Percentiles rank a stretch among this genome's conserved stretches.
Conservation (phyloP, 2,113 vertebrate species). For the Erythrocercus mccallii region DNA sequence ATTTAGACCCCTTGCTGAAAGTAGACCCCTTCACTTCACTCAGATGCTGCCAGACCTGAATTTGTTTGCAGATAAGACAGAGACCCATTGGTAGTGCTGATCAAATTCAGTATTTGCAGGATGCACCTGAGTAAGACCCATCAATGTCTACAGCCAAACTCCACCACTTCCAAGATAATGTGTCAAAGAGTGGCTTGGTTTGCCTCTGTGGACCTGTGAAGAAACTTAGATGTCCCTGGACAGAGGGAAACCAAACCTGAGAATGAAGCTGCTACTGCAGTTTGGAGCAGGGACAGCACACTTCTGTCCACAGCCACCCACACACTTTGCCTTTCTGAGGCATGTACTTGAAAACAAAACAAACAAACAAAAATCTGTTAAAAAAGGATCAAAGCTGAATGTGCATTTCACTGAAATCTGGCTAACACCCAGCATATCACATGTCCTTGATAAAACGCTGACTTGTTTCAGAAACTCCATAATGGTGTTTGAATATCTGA, state of each 20-base stretch:
- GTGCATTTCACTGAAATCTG: background rate
- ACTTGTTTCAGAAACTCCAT: background rate
- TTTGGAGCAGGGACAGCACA: background rate
- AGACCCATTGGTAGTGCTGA: accelerated
- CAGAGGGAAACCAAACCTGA: background rate
- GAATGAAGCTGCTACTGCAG: background rate
- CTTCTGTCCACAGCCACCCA: background rate
- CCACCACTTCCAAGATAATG: background rate
- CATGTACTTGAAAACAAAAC: background rate
- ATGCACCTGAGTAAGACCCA: background rate
- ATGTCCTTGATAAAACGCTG: background rate
- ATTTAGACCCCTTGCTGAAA: background rate
- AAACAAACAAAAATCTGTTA: background rate
- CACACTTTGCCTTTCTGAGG: background rate
- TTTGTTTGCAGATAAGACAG: background rate
- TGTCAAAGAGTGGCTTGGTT: background rate
- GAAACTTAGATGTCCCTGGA: accelerated
- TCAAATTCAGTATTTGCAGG: background rate
- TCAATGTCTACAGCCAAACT: background rate
- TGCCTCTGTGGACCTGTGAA: background rate
- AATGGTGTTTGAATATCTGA: background rate
- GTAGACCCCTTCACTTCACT: background rate
- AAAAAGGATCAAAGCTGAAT: background rate
- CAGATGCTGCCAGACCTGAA: background rate
- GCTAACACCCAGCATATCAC: background rate